Evolutionary conservation across 2,113 vertebrate species (phyloP), one percentile per base, ranked within the genome.

Genomic region (Pagrus major): DNA sequence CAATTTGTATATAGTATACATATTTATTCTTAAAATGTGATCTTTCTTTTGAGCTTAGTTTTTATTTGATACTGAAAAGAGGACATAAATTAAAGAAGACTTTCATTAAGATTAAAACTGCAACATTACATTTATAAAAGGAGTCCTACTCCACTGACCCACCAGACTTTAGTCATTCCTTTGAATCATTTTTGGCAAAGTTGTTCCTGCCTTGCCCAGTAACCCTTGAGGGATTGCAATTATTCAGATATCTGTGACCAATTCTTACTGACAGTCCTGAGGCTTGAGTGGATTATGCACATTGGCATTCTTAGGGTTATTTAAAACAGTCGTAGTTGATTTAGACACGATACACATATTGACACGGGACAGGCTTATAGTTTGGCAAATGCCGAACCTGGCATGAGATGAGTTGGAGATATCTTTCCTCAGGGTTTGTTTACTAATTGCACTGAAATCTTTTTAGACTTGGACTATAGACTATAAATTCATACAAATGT

Each of bases 261-360:
- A 78, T 76, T 85, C 52, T 80, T 67, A 5, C 44, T 60, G 68
- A 64, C 27, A 66, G 51, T 63, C 70, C 55, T 11, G 27, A 49
- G 46, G 31, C 66, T 69, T 78, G 68, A 81, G 68, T 71, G 64
- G 80, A 88, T 87, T 88, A 87, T 70, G 68, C 68, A 54, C 55
- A 71, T 46, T 81, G 59, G 76, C 58, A 68, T 86, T 85, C 73
- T 88, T 68, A 52, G 42, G 49, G 76, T 81, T 87, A 92, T 88
- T 84, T 86, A 86, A 89, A 90, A 89, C 80, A 83, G 81, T 80
- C 56, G 51, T 72, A 47, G 65, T 80, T 68, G 51, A 81, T 72
- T 79, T 87, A 63, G 81, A 71, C 84, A 84, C 69, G 76, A 87
- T 85, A 78, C 88, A 73, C 59, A 76, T 51, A 81, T 80, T 86